phyloP scores from a whole-genome alignment of 2,797 vertebrate species.

The Trachops cirrhosus region DNA sequence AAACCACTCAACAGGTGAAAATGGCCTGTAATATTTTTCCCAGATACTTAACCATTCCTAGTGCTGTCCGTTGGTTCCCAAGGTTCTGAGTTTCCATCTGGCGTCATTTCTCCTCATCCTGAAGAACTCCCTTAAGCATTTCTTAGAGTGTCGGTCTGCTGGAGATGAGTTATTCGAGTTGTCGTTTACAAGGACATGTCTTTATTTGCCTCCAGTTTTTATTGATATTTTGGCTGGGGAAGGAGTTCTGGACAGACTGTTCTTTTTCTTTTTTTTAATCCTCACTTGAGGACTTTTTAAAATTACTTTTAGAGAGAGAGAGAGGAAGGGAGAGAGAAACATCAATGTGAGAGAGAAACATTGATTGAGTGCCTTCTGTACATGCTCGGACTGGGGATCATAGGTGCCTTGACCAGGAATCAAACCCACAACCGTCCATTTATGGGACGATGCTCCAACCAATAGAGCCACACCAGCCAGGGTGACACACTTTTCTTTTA shows the following conservation, averaged over 20 bases:
- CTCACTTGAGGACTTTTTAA: too few relatives aligned
- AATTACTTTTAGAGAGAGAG: too few relatives aligned
- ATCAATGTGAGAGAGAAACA: too few relatives aligned
- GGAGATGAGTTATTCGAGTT: neutral
- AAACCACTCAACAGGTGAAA: neutral
- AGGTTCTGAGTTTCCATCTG: neutral
- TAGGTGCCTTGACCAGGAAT: too few relatives aligned
- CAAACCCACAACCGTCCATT: too few relatives aligned
- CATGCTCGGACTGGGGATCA: too few relatives aligned
- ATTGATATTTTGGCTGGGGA: neutral
- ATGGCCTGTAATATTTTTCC: neutral
- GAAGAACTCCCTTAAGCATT: neutral
- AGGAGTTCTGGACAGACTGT: neutral
- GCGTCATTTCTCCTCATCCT: neutral
- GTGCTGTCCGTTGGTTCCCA: neutral
- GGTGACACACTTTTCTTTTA: neutral
- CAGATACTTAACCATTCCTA: neutral
- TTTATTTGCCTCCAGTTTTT: neutral
- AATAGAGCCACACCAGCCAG: too few relatives aligned
- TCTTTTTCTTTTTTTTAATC: too few relatives aligned
- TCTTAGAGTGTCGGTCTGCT: neutral
- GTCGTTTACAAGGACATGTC: neutral
- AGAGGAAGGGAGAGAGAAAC: too few relatives aligned
- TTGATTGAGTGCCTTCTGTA: too few relatives aligned
- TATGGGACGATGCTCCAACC: too few relatives aligned